Base-by-base conservation (phyloP, 2,113 vertebrate genomes). In the Holacanthus passer region DNA sequence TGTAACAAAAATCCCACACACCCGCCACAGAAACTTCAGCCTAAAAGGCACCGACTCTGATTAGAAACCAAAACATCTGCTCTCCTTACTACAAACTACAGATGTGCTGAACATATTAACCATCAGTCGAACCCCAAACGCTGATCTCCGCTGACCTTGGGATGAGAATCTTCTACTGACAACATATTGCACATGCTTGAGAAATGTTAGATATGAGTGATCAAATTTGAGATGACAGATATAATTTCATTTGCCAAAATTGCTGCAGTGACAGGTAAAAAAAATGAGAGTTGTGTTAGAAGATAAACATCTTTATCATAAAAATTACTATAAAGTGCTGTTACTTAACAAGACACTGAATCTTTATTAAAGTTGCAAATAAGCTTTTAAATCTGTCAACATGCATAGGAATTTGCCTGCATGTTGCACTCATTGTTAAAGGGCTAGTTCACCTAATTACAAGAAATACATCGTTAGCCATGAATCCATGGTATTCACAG, bases 1-100 rank as follows among this genome's bases (percentile, higher is more conserved):
- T 88, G 84, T 79, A 73, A 83, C 80, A 83, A 85, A 83, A 88
- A 81, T 80, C 65, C 68, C 81, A 84, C 83, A 82, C 85, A 83
- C 58, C 69, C 71, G 11, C 86, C 62, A 79, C 68, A 85, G 22
- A 91, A 77, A 48, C 27, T 50, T 63, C 37, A 73, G 45, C 14
- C 56, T 69, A 48, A 83, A 84, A 66, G 77, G 67, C 62, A 59
- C 45, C 0, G 8, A 53, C 29, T 37, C 53, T 82, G 68, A 89
- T 79, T 83, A 84, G 55, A 87, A 82, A 88, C 53, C 53, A 68
- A 82, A 68, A 85, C 79, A 85, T 86, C 68, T 83, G 80, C 69
- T 59, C 66, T 52, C 37, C 32, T 52, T 52, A 63, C 55, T 22
- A 73, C 22, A 77, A 77, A 31, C 69, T 78, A 63, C 60, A 74